A percentile compares a stretch with the other conserved stretches of the same genome.
These are phyloP conservation scores for Jacana jacana DNA, from an alignment of 2,113 vertebrate species.

Conservation along the genomic window DNA sequence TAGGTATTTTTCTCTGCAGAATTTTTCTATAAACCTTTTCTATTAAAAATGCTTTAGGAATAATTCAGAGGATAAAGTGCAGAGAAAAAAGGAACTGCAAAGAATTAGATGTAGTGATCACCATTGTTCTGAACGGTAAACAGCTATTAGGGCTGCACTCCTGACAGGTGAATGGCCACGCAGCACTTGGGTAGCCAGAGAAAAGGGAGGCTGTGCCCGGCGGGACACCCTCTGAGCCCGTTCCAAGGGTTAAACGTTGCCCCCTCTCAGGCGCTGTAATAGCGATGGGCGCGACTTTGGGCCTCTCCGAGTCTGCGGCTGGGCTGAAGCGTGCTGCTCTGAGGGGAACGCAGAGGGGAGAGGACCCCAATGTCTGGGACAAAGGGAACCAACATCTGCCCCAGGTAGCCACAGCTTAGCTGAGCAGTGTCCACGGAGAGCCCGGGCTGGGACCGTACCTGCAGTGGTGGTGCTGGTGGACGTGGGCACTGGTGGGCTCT, in stretches of 20 bases:
- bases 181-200: neutral
- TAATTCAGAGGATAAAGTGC: neutral
- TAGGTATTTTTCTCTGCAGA: neutral
- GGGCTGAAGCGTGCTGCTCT: neutral
- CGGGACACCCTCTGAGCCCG: neutral
- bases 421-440: fast-evolving
- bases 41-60: neutral
- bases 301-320: neutral
- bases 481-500: fast-evolving
- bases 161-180: neutral
- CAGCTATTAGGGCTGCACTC: neutral
- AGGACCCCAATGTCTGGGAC: neutral
- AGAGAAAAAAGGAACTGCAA: neutral
- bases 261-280: neutral
- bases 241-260: neutral
- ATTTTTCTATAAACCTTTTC: neutral
- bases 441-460: fast-evolving
- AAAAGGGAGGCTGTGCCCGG: neutral
- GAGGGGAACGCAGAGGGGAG: neutral
- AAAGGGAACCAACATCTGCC: neutral
- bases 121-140: neutral
- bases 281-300: fast-evolving
- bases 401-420: fast-evolving
- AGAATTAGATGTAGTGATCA: neutral
- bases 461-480: neutral